A percentile compares a stretch with the other conserved stretches of the same genome.
Conservation (phyloP, 2,113 vertebrate species). For the Natator depressus region DNA sequence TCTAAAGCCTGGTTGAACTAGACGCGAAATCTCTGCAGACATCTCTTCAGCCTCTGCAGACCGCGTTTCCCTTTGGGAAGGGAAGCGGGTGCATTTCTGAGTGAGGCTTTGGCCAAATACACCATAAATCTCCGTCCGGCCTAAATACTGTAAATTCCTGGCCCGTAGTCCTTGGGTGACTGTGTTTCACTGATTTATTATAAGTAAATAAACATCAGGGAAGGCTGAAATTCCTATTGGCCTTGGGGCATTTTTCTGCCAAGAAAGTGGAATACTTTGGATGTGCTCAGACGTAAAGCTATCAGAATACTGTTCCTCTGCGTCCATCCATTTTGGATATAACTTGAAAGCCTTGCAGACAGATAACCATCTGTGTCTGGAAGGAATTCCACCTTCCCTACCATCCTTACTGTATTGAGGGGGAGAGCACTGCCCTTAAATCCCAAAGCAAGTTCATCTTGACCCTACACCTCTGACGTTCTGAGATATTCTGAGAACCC, state of each 20-base stretch:
- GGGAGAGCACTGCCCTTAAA: background rate
- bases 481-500: background rate
- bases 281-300: fast-evolving
- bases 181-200: background rate
- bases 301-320: background rate
- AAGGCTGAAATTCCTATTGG: background rate
- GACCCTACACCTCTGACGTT: background rate
- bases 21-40: background rate
- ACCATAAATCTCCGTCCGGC: background rate
- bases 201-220: background rate
- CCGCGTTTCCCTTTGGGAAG: background rate
- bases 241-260: fast-evolving
- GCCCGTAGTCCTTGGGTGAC: background rate
- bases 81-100: background rate
- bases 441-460: background rate
- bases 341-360: fast-evolving
- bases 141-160: background rate
- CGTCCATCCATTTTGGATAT: background rate
- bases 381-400: background rate
- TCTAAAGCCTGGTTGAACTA: background rate
- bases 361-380: fast-evolving
- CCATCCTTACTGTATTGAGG: background rate
- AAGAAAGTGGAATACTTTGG: background rate
- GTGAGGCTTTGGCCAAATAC: background rate
- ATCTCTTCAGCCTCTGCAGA: fast-evolving